Conservation (phyloP, 2,113 vertebrate genomes). For the Asarcornis scutulata region DNA sequence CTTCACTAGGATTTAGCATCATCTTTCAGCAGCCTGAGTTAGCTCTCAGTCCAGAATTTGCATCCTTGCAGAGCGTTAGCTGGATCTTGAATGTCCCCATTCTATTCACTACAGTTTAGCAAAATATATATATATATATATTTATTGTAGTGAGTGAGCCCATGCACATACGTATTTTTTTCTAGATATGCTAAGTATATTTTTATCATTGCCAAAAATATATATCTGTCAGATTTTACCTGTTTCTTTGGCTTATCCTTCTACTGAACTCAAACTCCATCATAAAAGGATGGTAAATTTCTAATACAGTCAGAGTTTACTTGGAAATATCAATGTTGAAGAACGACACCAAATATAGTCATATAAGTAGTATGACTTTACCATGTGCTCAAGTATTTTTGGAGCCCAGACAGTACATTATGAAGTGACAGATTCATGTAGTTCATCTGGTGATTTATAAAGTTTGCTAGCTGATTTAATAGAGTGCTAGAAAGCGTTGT, state of each 20-base stretch:
- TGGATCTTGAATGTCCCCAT: neutral
- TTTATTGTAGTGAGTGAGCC: neutral
- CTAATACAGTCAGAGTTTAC: neutral
- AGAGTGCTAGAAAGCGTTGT: conserved; percentile 71
- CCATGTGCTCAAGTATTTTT: conserved; percentile 45
- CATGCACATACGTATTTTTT: neutral
- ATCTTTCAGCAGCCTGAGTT: neutral
- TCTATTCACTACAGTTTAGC: neutral
- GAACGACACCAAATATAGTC: neutral
- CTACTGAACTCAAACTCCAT: conserved; percentile 28
- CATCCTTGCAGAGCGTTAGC: neutral
- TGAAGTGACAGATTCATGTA: conserved; percentile 59
- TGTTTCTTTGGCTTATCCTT: neutral
- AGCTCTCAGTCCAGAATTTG: neutral
- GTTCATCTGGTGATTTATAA: conserved; percentile 74
- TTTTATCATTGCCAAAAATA: neutral
- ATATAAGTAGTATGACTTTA: conserved; percentile 24
- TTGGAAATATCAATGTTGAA: conserved; percentile 42
- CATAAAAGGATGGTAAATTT: neutral
- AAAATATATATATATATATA: neutral
- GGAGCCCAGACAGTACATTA: conserved; percentile 55
- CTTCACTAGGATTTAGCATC: conserved; percentile 54
- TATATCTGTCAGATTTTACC: neutral
- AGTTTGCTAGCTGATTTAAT: conserved; percentile 77
- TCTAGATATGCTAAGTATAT: neutral